Percentiles rank a stretch among this genome's conserved stretches.
Evolutionary conservation across 1,140 invertebrate species (phyloP).

Genomic region (Anastrepha ludens): DNA sequence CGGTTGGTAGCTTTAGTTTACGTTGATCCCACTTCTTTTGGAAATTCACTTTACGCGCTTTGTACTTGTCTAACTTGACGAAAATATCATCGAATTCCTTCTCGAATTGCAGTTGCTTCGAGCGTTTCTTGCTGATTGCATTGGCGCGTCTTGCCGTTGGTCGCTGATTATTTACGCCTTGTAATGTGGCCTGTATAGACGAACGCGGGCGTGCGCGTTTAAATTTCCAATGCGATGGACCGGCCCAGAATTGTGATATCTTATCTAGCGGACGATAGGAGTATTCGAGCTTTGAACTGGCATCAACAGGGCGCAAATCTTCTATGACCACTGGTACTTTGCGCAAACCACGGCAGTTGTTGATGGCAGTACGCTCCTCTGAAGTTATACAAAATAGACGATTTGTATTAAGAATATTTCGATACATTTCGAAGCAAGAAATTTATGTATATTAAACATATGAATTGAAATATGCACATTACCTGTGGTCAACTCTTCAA

Average conservation of each 20-base stretch:
- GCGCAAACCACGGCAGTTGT: conserved; percentile 66
- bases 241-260: conserved; percentile 73
- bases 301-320: conserved; percentile 70
- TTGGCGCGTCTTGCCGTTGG: not conserved
- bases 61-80: conserved; percentile 61
- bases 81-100: conserved; percentile 63
- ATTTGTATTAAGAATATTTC: no score
- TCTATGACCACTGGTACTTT: conserved; percentile 66
- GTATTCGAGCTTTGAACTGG: conserved; percentile 68
- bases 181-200: conserved; percentile 54
- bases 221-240: conserved; percentile 73
- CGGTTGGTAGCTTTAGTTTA: conserved; percentile 68
- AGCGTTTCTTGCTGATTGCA: conserved; percentile 57
- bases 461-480: not conserved
- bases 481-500: conserved; percentile 66
- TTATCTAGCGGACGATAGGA: conserved; percentile 72
- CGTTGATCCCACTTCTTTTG: conserved; percentile 72
- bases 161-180: conserved; percentile 54
- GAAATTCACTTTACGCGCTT: conserved; percentile 66
- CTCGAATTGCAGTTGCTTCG: conserved; percentile 62
- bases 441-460: conserved; percentile 23
- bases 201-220: conserved; percentile 61
- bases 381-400: not conserved
- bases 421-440: not conserved
- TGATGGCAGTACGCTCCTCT: conserved; percentile 67